Evolutionary conservation across 2,888 invertebrate species (phyloP).

Genomic region (Agrotis segetum): DNA sequence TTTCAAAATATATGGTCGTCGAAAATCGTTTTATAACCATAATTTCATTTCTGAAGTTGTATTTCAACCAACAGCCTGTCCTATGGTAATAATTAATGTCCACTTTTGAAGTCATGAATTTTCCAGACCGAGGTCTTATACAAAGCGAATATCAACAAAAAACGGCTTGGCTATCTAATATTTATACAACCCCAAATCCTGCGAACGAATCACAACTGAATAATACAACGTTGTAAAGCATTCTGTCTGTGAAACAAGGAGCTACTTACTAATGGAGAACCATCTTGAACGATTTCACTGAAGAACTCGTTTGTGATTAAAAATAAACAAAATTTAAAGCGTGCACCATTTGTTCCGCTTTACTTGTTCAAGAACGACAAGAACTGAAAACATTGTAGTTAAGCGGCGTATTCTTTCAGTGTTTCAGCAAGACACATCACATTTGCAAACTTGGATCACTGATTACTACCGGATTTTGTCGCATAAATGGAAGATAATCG

Average conservation of each 20-base stretch:
- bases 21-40: too few species aligned
- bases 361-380: too few species aligned
- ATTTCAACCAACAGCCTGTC: too few species aligned
- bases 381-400: too few species aligned
- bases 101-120: too few species aligned
- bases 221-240: constrained; percentile 3
- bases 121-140: neutral
- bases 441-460: constrained; percentile 6
- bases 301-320: neutral
- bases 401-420: too few species aligned
- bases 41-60: too few species aligned
- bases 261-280: constrained; percentile 4
- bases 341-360: too few species aligned
- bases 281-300: constrained; percentile 1
- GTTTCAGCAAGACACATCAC: neutral
- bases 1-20: too few species aligned
- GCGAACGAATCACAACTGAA: constrained; percentile 8
- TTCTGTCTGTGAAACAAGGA: neutral
- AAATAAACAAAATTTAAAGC: too few species aligned
- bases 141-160: constrained; percentile 7
- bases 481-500: constrained; percentile 29
- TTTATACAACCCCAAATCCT: constrained; percentile 16
- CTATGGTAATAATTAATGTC: too few species aligned
- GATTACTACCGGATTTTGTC: constrained; percentile 14
- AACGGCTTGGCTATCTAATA: constrained; percentile 3